Percentiles rank a stretch among this genome's conserved stretches.
These are phyloP conservation scores for Xanthia icteritia DNA, from an alignment of 2,888 invertebrate species.

Conservation along the genomic window DNA sequence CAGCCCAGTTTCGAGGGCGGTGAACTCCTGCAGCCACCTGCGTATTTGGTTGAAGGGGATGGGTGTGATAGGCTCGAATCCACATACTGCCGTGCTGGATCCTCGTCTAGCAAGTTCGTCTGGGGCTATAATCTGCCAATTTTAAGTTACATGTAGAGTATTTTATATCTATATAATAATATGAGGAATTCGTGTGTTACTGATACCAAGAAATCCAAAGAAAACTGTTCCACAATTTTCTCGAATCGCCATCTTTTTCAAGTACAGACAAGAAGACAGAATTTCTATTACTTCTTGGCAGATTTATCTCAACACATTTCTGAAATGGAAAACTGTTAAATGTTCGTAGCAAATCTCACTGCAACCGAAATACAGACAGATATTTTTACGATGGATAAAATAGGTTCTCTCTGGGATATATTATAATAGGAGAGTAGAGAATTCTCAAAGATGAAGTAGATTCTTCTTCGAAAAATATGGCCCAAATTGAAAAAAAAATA, in stretches of 20 bases:
- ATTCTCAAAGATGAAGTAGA: not conserved
- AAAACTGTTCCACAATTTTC: slow-evolving; percentile 5
- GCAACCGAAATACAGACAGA: slow-evolving; percentile 2
- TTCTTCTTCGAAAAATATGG: not conserved
- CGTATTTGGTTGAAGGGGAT: too few relatives aligned
- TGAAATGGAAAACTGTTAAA: slow-evolving; percentile 21
- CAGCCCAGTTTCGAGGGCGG: too few relatives aligned
- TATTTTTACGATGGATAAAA: not conserved
- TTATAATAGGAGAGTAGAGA: not conserved
- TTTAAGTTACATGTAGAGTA: not conserved
- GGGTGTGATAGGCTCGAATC: too few relatives aligned
- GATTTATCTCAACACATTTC: slow-evolving; percentile 49
- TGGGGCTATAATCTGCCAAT: not conserved
- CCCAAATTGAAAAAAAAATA: slow-evolving; percentile 11
- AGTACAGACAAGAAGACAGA: slow-evolving; percentile 16
- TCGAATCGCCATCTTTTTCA: slow-evolving; percentile 9
- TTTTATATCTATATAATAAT: not conserved
- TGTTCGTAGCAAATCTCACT: not conserved
- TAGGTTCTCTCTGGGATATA: not conserved
- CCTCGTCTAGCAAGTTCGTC: too few relatives aligned
- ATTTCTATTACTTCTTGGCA: slow-evolving; percentile 42
- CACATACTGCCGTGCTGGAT: too few relatives aligned
- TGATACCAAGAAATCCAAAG: not conserved
- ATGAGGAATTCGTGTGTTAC: not conserved
- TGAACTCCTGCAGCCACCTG: too few relatives aligned